A percentile compares a stretch with the other conserved stretches of the same genome.
These are phyloP conservation scores for Lophius americanus DNA, from an alignment of 2,797 vertebrate species.

Conservation along the genomic window DNA sequence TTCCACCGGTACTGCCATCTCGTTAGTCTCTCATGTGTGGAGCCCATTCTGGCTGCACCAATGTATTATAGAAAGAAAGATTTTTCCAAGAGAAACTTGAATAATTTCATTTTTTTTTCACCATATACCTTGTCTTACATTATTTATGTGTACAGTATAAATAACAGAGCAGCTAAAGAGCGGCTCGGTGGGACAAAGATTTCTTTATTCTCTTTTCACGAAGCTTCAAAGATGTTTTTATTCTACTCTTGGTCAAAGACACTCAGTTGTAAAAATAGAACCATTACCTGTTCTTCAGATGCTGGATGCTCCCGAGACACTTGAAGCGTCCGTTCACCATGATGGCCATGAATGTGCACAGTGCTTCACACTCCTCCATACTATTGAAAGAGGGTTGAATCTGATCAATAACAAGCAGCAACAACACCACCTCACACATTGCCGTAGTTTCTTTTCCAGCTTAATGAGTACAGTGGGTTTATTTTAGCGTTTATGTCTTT, in stretches of 20 bases:
- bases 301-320: slow-evolving; percentile 96
- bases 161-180: slow-evolving; percentile 19
- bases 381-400: slow-evolving; percentile 69
- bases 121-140: slow-evolving; percentile 1
- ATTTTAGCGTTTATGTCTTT: neutral
- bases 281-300: slow-evolving; percentile 93
- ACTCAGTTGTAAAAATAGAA: neutral
- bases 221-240: slow-evolving; percentile 19
- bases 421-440: neutral
- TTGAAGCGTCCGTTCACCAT: slow-evolving; percentile 98
- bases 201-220: slow-evolving; percentile 48
- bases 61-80: slow-evolving; percentile 13
- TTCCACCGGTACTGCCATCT: neutral
- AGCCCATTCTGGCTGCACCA: neutral
- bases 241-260: neutral
- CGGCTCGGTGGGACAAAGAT: slow-evolving; percentile 1
- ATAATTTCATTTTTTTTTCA: slow-evolving; percentile 10
- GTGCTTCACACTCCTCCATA: slow-evolving; percentile 98
- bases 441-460: no score
- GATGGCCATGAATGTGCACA: slow-evolving; percentile 97
- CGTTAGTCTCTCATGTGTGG: no score
- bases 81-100: neutral
- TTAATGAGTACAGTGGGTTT: no score
- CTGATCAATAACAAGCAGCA: neutral
- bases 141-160: slow-evolving; percentile 40